Base-by-base conservation (phyloP, 2,113 vertebrate species). In the Noturus placidus region DNA sequence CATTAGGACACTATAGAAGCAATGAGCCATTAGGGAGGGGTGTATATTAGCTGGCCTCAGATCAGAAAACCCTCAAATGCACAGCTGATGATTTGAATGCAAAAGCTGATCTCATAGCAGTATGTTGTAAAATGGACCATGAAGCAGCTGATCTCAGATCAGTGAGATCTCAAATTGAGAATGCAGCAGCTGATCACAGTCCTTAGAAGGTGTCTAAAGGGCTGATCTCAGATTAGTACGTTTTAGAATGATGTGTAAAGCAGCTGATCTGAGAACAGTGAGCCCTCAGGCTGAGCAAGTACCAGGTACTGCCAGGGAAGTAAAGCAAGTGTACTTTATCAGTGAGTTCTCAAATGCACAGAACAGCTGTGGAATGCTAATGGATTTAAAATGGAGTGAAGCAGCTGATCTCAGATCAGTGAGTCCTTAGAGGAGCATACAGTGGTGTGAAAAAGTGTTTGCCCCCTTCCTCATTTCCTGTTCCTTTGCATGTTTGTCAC, bases 131-230 rank as follows among this genome's bases (percentile, higher is more conserved):
- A 81, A 59, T 81, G 52, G 52, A 33, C n/a, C 8, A 8, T 56
- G 27, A 63, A 83, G 17, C 25, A 69, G 42, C 63, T 52, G 65
- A 84, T 69, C n/a, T 84, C 59, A 61, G 56, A 82, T 61, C 57
- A 63, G 57, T 82, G 42, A n/a, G 27, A 17, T n/a, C 50, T 78
- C 10, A 22, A 38, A 61, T 82, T 25, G 11, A 82, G 33, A 38
- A 25, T 22, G n/a, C 17, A 33, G 50, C 4, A 79, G 50, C 27
- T 78, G 27, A 30, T 57, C 77, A 57, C 54, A 50, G 35, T 6
- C 4, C 22, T 38, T 27, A 65, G 22, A 38, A n/a, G 38, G 27
- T 4, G 46, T 67, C 14, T 30, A 19, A 15, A 67, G 5, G n/a
- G 42, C 42, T 50, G 63, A 83, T 52, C 63, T 50, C 82, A 70